Conservation (phyloP, 2,888 invertebrate species). For the Lasioglossum marginatum region DNA sequence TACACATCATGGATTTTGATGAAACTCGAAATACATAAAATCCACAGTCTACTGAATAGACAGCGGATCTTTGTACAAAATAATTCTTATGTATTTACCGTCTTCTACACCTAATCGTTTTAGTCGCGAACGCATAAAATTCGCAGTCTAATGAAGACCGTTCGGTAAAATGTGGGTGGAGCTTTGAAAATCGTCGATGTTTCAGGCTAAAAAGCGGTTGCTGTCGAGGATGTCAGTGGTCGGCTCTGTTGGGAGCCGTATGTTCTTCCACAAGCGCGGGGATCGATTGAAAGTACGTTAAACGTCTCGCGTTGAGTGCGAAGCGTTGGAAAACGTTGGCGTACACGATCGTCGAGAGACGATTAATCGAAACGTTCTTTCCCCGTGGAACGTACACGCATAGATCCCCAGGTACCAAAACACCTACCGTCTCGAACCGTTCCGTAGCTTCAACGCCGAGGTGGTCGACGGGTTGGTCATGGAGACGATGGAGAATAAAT, state of each 20-base stretch:
- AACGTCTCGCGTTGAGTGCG: background rate
- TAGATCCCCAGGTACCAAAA: slow-evolving; percentile 69
- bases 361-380: slow-evolving; percentile 2
- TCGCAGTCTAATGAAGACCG: background rate
- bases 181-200: background rate
- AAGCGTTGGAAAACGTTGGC: background rate
- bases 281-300: slow-evolving; percentile 64
- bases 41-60: no score
- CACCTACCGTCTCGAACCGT: slow-evolving; percentile 67
- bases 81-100: no score
- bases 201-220: slow-evolving; percentile 37
- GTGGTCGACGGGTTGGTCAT: slow-evolving; percentile 58
- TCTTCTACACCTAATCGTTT: no score
- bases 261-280: slow-evolving; percentile 57
- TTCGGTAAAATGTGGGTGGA: background rate
- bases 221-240: slow-evolving; percentile 44
- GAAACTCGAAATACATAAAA: no score
- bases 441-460: slow-evolving; percentile 48
- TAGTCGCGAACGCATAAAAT: no score
- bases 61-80: no score
- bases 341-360: background rate
- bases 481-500: slow-evolving; percentile 56
- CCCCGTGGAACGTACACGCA: background rate
- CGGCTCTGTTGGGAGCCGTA: slow-evolving; percentile 43
- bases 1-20: no score